These are phyloP conservation scores for Chrysomallon squamiferum DNA, from an alignment of 1,140 invertebrate species.

Conservation along the genomic window DNA sequence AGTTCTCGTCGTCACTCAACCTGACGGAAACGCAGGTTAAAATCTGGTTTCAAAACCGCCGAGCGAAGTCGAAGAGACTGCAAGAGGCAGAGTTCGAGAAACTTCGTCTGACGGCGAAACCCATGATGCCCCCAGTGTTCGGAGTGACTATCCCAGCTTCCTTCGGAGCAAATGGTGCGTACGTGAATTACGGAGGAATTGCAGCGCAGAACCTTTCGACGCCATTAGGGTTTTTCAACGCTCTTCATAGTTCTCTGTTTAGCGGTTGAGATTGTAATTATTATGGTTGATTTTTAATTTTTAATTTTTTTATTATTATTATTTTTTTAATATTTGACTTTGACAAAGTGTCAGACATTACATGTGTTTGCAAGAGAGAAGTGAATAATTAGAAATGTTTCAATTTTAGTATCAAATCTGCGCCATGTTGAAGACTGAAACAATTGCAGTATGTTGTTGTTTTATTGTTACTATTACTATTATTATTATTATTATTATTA, in stretches of 20 bases:
- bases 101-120: slow-evolving; percentile 68
- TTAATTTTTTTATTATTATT: too few relatives aligned
- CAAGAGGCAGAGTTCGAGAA: slow-evolving; percentile 84
- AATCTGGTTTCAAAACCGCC: slow-evolving; percentile 97
- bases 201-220: slow-evolving; percentile 5
- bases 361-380: too few relatives aligned
- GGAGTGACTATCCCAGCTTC: slow-evolving; percentile 54
- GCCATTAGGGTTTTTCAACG: slow-evolving; percentile 12
- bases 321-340: too few relatives aligned
- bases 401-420: too few relatives aligned
- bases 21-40: slow-evolving; percentile 92
- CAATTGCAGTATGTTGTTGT: too few relatives aligned
- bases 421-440: too few relatives aligned
- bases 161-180: slow-evolving; percentile 16
- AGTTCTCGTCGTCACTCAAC: slow-evolving; percentile 91
- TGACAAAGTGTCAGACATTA: too few relatives aligned
- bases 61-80: slow-evolving; percentile 92
- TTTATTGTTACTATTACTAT: too few relatives aligned
- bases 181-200: slow-evolving; percentile 4
- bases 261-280: too few relatives aligned
- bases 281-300: too few relatives aligned
- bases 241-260: not conserved
- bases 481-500: too few relatives aligned
- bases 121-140: slow-evolving; percentile 60
- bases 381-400: too few relatives aligned